Evolutionary conservation across 2,888 invertebrate genomes (phyloP).

Genomic region (Nasonovia ribisnigri): DNA sequence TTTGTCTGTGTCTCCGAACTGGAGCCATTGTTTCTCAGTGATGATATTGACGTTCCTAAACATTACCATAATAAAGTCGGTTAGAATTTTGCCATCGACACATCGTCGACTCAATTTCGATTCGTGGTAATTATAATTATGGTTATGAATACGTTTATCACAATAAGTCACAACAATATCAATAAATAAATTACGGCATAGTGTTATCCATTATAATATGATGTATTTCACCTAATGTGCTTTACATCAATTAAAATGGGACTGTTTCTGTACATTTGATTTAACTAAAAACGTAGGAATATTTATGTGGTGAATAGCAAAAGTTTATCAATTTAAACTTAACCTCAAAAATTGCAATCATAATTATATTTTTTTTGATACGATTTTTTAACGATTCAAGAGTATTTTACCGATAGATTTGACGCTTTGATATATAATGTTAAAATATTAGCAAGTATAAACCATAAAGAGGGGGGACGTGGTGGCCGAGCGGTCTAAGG

Average conservation of each 20-base stretch:
- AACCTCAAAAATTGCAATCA: not conserved
- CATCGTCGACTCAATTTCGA: not conserved
- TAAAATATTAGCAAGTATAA: too few relatives aligned
- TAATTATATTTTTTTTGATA: not conserved
- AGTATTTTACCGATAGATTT: not conserved
- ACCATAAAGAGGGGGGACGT: too few relatives aligned
- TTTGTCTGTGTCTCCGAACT: conserved; percentile 25
- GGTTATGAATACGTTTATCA: not conserved
- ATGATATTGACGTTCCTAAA: conserved; percentile 58
- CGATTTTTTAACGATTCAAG: not conserved
- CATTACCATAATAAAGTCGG: not conserved
- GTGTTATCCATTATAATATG: not conserved
- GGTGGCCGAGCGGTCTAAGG: too few relatives aligned
- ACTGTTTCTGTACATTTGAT: not conserved
- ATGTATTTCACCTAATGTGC: not conserved
- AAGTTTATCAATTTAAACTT: not conserved
- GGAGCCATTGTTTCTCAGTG: conserved; percentile 49
- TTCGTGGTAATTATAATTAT: not conserved
- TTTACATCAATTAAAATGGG: not conserved
- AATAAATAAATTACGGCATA: not conserved
- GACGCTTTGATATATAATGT: not conserved
- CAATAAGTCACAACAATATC: not conserved
- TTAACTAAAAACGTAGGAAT: not conserved
- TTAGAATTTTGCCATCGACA: not conserved
- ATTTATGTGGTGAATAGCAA: not conserved